Conservation (phyloP, 92 coral and sea anemone species). For the Actinostola sp. region DNA sequence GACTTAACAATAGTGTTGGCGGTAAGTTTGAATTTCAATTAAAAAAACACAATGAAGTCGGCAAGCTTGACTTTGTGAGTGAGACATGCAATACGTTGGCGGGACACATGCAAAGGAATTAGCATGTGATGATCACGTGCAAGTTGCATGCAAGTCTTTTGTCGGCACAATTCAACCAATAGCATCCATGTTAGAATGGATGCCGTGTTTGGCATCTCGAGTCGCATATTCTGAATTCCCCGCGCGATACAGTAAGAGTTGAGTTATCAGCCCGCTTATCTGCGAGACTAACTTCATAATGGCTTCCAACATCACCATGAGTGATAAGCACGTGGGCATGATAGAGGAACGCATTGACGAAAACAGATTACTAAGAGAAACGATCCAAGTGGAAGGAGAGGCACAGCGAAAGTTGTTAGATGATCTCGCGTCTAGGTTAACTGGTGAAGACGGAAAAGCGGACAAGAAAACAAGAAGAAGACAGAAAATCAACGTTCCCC, state of each 20-base stretch:
- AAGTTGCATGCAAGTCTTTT: too few relatives aligned
- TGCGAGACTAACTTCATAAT: background rate
- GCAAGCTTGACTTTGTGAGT: too few relatives aligned
- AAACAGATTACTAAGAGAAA: slow-evolving; percentile 24
- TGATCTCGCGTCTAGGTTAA: background rate
- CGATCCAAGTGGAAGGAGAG: slow-evolving; percentile 15
- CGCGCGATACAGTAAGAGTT: too few relatives aligned
- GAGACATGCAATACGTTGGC: too few relatives aligned
- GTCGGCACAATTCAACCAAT: background rate
- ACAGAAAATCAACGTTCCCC: background rate
- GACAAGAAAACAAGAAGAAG: background rate
- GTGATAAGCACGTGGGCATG: slow-evolving; percentile 32
- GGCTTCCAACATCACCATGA: background rate
- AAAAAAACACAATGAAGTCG: too few relatives aligned
- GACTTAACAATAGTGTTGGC: too few relatives aligned
- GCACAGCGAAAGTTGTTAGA: slow-evolving; percentile 12
- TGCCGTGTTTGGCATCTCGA: background rate
- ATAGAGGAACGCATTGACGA: slow-evolving; percentile 32
- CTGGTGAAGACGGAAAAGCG: background rate
- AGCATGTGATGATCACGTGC: too few relatives aligned
- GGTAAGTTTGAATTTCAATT: too few relatives aligned
- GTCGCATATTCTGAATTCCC: too few relatives aligned
- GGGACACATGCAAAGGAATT: too few relatives aligned
- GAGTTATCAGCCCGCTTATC: too few relatives aligned
- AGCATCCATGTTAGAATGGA: background rate